Base-by-base conservation (phyloP, 2,113 vertebrate species). In the Callospermophilus lateralis region DNA sequence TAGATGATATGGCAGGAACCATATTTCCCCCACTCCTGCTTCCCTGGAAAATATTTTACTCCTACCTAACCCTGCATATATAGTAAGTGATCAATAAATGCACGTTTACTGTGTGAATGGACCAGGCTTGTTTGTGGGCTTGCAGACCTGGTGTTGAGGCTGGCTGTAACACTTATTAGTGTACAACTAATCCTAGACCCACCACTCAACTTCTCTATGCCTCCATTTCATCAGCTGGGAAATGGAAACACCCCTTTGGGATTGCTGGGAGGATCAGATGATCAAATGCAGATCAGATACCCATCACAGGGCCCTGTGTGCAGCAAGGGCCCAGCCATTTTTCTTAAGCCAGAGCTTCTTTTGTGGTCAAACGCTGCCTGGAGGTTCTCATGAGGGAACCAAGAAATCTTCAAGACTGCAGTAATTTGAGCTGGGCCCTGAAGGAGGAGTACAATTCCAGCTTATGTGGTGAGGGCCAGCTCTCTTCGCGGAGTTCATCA, bases 361-460 rank as follows among this genome's bases (percentile, higher is more conserved):
- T 76, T n/a, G 39, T 6, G 3, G 37, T 65, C 48, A 13, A 6
- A 34, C 1, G 8, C 12, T 48, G 84, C 63, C 28, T 28, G 68
- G 48, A 84, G 92, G 68, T 76, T 88, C 67, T 53, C 10, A 13
- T 2, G 39, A 39, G 30, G 65, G 42, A 34, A 63, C 32, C 30
- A 2, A 95, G 79, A 86, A 79, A 67, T 28, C 55, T 83, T 94
- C 68, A 74, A 77, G 79, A 77, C 65, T 0, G 37, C 55, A 45
- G 37, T 65, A 34, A 84, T 88, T 67, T 90, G 85, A 86, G 51
- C 58, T 53, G 78, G 55, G 68, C 26, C 55, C 55, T 67, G 28
- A 53, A 92, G 94, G 67, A 94, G 81, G 78, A 95, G 55, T 90
- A 65, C 48, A 63, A 90, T 78, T 81, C 73, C 10, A 34, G 83